Conservation (phyloP, 2,797 vertebrate species). For the Lateolabrax maculatus region DNA sequence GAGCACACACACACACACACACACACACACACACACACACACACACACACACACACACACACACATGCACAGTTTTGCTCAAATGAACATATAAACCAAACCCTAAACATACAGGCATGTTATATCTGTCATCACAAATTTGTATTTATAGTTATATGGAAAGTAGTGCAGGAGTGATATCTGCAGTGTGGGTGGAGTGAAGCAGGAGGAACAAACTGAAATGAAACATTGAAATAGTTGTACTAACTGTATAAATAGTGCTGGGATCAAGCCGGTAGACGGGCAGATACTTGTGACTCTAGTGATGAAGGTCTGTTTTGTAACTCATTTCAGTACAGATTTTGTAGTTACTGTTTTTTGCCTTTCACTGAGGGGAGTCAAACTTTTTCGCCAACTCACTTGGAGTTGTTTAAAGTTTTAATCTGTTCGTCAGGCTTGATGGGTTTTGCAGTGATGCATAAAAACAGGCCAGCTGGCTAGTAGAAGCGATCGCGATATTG, state of each 20-base stretch:
- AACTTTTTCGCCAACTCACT: background rate
- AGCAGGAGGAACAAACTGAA: background rate
- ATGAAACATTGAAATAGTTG: background rate
- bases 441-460: background rate
- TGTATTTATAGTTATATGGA: conserved; percentile 39
- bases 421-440: background rate
- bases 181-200: background rate
- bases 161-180: conserved; percentile 9
- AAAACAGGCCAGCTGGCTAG: background rate
- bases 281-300: background rate
- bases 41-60: background rate
- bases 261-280: background rate
- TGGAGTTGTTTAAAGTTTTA: background rate
- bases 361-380: background rate
- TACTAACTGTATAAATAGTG: background rate
- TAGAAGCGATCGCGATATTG: background rate
- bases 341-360: too few relatives aligned
- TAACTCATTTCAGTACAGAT: too few relatives aligned
- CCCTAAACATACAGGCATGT: conserved; percentile 6
- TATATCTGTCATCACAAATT: conserved; percentile 25
- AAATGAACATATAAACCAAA: conserved; percentile 9
- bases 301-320: background rate
- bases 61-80: background rate
- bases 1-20: background rate
- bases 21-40: background rate